phyloP scores from a whole-genome alignment of 2,797 vertebrate species.

The Oryzias dopingdopingensis region DNA sequence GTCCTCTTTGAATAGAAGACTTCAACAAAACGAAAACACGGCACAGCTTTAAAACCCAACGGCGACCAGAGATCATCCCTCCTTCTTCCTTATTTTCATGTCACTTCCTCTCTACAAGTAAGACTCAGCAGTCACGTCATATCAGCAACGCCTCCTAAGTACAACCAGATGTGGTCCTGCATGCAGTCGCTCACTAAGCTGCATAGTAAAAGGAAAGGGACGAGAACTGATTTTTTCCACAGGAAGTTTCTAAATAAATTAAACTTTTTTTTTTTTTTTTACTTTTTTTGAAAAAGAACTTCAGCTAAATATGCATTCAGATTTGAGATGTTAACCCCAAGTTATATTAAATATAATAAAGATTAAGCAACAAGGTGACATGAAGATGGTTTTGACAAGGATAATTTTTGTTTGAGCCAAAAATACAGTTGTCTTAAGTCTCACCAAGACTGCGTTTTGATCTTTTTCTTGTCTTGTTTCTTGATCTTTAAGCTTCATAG shows the following conservation, averaged over 20 bases:
- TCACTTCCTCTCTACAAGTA: conserved; percentile 66
- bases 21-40: conserved; percentile 4
- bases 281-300: no score
- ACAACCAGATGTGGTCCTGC: conserved; percentile 62
- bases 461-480: conserved; percentile 56
- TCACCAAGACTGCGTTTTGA: conserved; percentile 79
- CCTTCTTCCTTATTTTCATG: conserved; percentile 68
- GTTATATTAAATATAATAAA: no score
- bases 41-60: conserved; percentile 20
- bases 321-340: no score
- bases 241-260: neutral
- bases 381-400: no score
- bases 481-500: conserved; percentile 57
- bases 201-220: neutral
- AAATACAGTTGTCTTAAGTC: conserved; percentile 13
- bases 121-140: conserved; percentile 34
- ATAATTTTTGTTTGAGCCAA: no score
- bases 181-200: conserved; percentile 18
- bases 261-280: no score
- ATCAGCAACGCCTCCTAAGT: conserved; percentile 38
- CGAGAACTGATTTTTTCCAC: conserved; percentile 9
- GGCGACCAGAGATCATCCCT: conserved; percentile 26
- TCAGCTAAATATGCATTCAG: no score
- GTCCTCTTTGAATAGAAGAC: conserved; percentile 12
- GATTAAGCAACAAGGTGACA: no score